phyloP scores from a whole-genome alignment of 2,888 invertebrate species.

The Oscheius sp. region DNA sequence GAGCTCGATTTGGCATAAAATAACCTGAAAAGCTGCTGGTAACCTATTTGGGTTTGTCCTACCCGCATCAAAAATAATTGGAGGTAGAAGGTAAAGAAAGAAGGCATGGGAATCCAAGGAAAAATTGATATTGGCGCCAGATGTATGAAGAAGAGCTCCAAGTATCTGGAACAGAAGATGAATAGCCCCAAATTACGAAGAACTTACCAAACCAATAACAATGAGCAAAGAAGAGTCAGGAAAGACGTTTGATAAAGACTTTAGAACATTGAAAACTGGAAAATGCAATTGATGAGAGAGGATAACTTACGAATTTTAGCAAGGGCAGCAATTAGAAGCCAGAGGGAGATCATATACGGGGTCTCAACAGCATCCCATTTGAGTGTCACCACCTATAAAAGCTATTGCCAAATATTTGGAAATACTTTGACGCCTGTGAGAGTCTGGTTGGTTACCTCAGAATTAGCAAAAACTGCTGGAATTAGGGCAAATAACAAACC shows the following conservation, averaged over 20 bases:
- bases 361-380: slow-evolving; percentile 29
- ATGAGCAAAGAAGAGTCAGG: slow-evolving; percentile 97
- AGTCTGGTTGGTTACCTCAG: neutral
- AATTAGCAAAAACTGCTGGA: neutral
- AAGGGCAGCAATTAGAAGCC: slow-evolving; percentile 35
- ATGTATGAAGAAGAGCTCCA: slow-evolving; percentile 19
- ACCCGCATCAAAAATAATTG: slow-evolving; percentile 92
- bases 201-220: slow-evolving; percentile 84
- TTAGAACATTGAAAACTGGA: slow-evolving; percentile 53
- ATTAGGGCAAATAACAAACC: neutral
- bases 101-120: slow-evolving; percentile 81
- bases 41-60: neutral
- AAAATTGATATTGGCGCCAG: slow-evolving; percentile 30
- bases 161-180: slow-evolving; percentile 21
- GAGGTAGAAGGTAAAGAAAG: slow-evolving; percentile 96
- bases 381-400: slow-evolving; percentile 11
- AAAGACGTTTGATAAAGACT: slow-evolving; percentile 77
- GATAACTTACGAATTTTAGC: slow-evolving; percentile 39
- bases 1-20: slow-evolving; percentile 96
- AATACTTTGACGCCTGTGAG: neutral
- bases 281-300: neutral
- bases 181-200: neutral
- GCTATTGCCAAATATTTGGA: neutral
- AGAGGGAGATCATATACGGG: slow-evolving; percentile 36
- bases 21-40: slow-evolving; percentile 82